phyloP scores from a whole-genome alignment of 2,888 invertebrate genomes.

The Orchesellides sinensis region DNA sequence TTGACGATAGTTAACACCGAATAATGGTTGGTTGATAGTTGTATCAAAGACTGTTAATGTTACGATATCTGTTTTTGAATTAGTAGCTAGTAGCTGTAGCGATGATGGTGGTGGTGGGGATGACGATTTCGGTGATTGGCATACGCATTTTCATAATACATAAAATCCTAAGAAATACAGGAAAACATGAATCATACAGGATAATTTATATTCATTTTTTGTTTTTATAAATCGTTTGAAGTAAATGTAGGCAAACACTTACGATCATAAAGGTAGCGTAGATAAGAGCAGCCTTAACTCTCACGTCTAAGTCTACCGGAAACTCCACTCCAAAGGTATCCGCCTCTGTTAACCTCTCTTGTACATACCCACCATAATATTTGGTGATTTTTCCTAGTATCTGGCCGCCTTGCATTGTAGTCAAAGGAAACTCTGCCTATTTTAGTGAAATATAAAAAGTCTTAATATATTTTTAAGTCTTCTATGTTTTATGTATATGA shows the following conservation, averaged over 20 bases:
- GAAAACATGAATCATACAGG: not conserved
- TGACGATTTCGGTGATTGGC: too few species aligned
- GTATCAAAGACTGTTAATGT: too few species aligned
- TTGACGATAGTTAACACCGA: too few species aligned
- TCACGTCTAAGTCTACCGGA: conserved; percentile 15
- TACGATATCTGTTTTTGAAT: too few species aligned
- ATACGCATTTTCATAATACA: conserved; percentile 4
- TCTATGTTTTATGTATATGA: too few species aligned
- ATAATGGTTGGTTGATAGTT: too few species aligned
- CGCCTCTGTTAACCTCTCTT: conserved; percentile 8
- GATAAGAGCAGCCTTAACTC: conserved; percentile 29
- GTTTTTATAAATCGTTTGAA: not conserved
- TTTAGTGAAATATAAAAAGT: not conserved
- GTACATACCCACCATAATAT: not conserved
- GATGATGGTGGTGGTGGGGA: not conserved
- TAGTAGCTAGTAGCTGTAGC: too few species aligned
- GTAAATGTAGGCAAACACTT: not conserved
- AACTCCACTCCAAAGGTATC: conserved; percentile 26
- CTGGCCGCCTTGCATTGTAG: conserved; percentile 4
- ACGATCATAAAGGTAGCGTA: conserved; percentile 35
- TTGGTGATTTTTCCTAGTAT: conserved; percentile 28
- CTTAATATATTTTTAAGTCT: too few species aligned
- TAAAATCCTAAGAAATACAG: conserved; percentile 5
- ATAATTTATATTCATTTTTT: not conserved
- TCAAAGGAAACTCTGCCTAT: conserved; percentile 24